Conservation (phyloP, 2,888 invertebrate genomes). For the Scaptomyza polygonia region DNA sequence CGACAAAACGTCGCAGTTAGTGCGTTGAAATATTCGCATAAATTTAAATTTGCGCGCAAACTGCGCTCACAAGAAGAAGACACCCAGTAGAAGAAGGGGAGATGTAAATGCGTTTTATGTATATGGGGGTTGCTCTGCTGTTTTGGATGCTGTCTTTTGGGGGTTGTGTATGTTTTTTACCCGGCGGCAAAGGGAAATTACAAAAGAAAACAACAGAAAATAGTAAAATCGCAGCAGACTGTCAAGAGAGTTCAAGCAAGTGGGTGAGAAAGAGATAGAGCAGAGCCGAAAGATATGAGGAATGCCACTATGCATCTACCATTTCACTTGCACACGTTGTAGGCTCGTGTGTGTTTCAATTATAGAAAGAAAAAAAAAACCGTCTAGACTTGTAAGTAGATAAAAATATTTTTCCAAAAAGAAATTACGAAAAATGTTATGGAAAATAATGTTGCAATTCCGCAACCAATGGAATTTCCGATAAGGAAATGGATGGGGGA, state of each 20-base stretch:
- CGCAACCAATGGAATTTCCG: constrained; percentile 40
- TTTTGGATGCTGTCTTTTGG: constrained; percentile 52
- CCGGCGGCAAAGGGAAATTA: constrained; percentile 3
- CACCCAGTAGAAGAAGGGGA: constrained; percentile 26
- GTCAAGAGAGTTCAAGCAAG: constrained; percentile 11
- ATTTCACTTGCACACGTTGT: constrained; percentile 30
- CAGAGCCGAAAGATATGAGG: not conserved
- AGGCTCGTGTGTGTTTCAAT: constrained; percentile 35
- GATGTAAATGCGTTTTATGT: constrained; percentile 65
- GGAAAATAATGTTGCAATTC: constrained; percentile 50
- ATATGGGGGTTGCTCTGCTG: constrained; percentile 64
- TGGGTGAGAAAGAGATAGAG: constrained; percentile 3
- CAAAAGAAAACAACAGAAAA: constrained; percentile 45
- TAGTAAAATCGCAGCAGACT: constrained; percentile 69
- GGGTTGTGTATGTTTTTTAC: constrained; percentile 30
- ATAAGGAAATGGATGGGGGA: constrained; percentile 56
- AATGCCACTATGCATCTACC: constrained; percentile 19
- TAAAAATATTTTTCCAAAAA: constrained; percentile 58
- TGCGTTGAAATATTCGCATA: constrained; percentile 67
- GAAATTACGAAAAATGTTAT: constrained; percentile 41
- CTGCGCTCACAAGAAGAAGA: constrained; percentile 48
- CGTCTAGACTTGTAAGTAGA: constrained; percentile 72
- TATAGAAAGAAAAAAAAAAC: constrained; percentile 34
- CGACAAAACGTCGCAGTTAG: constrained; percentile 65
- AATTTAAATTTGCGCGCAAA: constrained; percentile 77